Percentiles rank a stretch among this genome's conserved stretches.
Conservation (phyloP, 2,113 vertebrate species). For the Phoenicopterus ruber region DNA sequence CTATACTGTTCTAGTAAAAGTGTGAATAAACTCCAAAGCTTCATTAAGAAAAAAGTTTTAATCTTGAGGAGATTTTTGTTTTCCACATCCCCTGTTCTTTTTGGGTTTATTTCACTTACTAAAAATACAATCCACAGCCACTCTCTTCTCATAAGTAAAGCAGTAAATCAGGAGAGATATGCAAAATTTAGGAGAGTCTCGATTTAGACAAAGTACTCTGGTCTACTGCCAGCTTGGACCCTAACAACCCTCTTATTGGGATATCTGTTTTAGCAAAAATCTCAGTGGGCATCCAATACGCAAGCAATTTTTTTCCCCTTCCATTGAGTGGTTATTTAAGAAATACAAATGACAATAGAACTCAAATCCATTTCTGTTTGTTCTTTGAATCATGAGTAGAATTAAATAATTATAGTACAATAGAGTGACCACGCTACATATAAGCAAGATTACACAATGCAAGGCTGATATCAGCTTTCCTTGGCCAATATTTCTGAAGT, state of each 20-base stretch:
- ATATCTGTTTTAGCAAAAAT: neutral
- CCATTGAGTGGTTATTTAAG: neutral
- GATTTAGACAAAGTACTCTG: neutral
- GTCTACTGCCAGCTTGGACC: neutral
- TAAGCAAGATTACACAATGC: neutral
- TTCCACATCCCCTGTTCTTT: neutral
- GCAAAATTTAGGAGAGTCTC: neutral
- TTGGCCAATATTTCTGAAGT: neutral
- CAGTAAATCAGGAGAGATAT: neutral
- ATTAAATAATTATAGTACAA: neutral
- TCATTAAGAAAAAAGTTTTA: neutral
- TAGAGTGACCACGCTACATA: neutral
- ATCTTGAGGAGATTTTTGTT: neutral
- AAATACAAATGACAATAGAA: neutral
- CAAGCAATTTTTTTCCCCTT: neutral
- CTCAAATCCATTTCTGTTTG: neutral
- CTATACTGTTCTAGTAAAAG: neutral
- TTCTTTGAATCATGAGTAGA: neutral
- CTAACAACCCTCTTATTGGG: neutral
- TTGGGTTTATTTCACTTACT: neutral
- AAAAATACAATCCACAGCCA: neutral
- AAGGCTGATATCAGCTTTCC: neutral
- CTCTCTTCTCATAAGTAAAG: neutral
- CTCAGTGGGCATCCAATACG: neutral
- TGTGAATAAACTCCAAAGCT: neutral